A percentile compares a stretch with the other conserved stretches of the same genome.
Evolutionary conservation across 2,797 vertebrate species (phyloP).

Genomic region (Adrianichthys oophorus): DNA sequence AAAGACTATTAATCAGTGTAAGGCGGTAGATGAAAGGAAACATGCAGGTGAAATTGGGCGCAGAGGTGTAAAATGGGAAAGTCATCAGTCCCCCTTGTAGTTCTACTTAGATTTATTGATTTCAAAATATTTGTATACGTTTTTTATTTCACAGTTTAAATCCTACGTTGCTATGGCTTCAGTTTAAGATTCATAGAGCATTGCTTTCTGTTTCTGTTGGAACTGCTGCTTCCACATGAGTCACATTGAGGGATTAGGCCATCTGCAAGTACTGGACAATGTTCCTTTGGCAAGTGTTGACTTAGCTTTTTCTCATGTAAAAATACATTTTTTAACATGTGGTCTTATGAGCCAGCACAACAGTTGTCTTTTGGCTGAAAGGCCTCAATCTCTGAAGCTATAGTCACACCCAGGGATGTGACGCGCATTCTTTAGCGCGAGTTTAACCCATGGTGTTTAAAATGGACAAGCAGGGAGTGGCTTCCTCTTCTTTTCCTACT

Average conservation of each 20-base stretch:
- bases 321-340: background rate
- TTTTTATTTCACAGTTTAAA: too few species aligned
- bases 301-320: background rate
- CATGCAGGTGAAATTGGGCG: too few species aligned
- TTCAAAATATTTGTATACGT: too few species aligned
- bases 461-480: too few species aligned
- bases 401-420: conserved; percentile 1
- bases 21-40: too few species aligned
- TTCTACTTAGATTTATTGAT: too few species aligned
- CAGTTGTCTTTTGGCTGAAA: background rate
- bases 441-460: too few species aligned
- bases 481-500: too few species aligned
- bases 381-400: background rate
- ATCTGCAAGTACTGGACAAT: conserved; percentile 1
- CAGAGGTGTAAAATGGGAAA: too few species aligned
- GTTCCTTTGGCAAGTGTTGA: background rate
- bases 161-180: too few species aligned
- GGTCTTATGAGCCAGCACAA: background rate
- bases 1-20: too few species aligned
- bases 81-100: too few species aligned
- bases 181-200: conserved; percentile 30
- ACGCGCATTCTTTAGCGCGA: background rate
- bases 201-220: conserved; percentile 15
- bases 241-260: conserved; percentile 20
- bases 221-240: conserved; percentile 9